Conservation (phyloP, 1,140 invertebrate species). For the Antheraea pernyi region DNA sequence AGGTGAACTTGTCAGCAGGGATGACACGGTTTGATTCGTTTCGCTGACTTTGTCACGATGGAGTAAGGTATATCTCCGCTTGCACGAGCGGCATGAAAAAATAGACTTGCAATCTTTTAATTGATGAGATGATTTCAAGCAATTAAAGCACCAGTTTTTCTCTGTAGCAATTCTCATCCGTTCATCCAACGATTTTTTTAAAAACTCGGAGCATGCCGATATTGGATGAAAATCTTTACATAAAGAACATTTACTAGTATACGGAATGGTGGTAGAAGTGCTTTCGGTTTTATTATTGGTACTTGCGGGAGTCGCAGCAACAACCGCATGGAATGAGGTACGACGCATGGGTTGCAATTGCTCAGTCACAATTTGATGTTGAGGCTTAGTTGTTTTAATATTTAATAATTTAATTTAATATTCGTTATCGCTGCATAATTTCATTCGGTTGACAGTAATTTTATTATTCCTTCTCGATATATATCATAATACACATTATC, state of each 20-base stretch:
- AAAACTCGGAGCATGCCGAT: conserved; percentile 22
- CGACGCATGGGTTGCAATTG: too few species aligned
- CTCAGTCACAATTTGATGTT: too few species aligned
- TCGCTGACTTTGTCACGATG: not conserved
- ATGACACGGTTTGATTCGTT: not conserved
- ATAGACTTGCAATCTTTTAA: conserved; percentile 26
- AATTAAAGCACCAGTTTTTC: conserved; percentile 30
- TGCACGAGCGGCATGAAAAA: conserved; percentile 28
- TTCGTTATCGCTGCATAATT: too few species aligned
- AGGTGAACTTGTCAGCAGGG: not conserved
- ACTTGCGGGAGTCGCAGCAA: too few species aligned
- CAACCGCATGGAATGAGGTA: too few species aligned
- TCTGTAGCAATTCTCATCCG: conserved; percentile 25
- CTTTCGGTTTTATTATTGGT: too few species aligned
- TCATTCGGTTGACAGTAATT: too few species aligned
- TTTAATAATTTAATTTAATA: too few species aligned
- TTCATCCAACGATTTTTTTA: conserved; percentile 29
- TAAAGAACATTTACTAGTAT: not conserved
- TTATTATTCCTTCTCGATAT: too few species aligned
- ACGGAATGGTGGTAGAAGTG: too few species aligned
- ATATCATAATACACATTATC: too few species aligned
- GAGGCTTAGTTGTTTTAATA: too few species aligned
- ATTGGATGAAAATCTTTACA: conserved; percentile 6
- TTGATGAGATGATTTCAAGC: conserved; percentile 30
- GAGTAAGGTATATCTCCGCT: conserved; percentile 6